A percentile compares a stretch with the other conserved stretches of the same genome.
Conservation (phyloP, 2,888 invertebrate genomes). For the Sialis fuliginosa region DNA sequence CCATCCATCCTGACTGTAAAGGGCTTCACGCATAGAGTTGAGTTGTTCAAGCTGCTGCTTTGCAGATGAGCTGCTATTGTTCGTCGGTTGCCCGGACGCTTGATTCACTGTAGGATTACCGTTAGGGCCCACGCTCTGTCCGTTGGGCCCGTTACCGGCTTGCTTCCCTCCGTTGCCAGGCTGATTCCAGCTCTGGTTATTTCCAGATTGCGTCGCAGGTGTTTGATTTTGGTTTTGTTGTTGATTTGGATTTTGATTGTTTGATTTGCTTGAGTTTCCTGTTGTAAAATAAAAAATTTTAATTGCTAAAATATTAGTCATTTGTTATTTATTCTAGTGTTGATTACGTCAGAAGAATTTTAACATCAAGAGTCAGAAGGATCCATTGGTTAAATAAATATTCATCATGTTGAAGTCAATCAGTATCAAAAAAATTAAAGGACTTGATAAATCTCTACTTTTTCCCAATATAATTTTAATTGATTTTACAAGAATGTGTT, state of each 20-base stretch:
- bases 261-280: slow-evolving; percentile 24
- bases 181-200: slow-evolving; percentile 23
- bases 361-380: slow-evolving; percentile 2
- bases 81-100: slow-evolving; percentile 18
- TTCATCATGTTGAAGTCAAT: not conserved
- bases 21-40: slow-evolving; percentile 78
- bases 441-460: too few species aligned
- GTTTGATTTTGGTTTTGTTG: slow-evolving; percentile 27
- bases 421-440: too few species aligned
- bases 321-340: too few species aligned
- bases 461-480: too few species aligned
- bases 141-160: slow-evolving; percentile 14
- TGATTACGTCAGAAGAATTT: too few species aligned
- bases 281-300: slow-evolving; percentile 1
- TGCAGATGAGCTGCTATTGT: slow-evolving; percentile 42
- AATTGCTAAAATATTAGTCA: not conserved
- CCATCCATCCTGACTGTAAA: slow-evolving; percentile 87
- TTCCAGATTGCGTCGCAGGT: slow-evolving; percentile 22
- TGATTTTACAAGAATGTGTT: too few species aligned
- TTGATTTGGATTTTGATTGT: slow-evolving; percentile 26
- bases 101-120: slow-evolving; percentile 26
- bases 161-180: slow-evolving; percentile 11
- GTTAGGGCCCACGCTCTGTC: slow-evolving; percentile 29
- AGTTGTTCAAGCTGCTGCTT: slow-evolving; percentile 75
- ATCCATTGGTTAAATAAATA: slow-evolving; percentile 5